Conservation (phyloP, 2,113 vertebrate genomes). For the Rhinoptilus africanus region DNA sequence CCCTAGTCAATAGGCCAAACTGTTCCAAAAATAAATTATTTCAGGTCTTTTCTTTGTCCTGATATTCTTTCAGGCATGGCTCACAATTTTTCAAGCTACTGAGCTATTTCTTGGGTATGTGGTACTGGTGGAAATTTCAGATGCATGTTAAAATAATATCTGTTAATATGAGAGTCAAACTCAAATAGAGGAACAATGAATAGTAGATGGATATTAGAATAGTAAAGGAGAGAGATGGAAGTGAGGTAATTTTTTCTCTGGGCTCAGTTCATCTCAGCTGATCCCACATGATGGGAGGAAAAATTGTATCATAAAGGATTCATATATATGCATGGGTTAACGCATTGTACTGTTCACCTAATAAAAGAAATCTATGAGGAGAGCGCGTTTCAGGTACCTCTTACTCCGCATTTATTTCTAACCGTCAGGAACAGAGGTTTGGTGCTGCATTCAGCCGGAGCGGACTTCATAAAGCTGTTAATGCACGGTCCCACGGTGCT, state of each 20-base stretch:
- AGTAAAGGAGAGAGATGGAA: neutral
- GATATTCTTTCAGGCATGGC: neutral
- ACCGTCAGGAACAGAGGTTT: neutral
- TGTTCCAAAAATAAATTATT: neutral
- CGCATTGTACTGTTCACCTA: neutral
- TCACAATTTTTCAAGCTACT: neutral
- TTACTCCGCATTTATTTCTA: neutral
- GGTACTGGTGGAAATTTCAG: neutral
- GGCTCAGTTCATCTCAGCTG: neutral
- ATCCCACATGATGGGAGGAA: neutral
- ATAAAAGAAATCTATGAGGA: neutral
- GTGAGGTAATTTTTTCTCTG: neutral
- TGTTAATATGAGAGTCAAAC: neutral
- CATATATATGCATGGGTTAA: neutral
- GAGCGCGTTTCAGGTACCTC: neutral
- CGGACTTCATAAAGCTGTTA: neutral
- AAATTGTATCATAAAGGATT: neutral
- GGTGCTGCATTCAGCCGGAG: neutral
- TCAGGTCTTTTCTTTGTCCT: neutral
- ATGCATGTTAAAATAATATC: neutral
- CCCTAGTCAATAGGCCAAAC: neutral
- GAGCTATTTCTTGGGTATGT: neutral
- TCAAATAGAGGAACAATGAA: neutral
- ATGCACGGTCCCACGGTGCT: neutral
- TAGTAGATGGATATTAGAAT: neutral